Base-by-base conservation (phyloP, 2,797 vertebrate genomes). In the Xenopus petersii region DNA sequence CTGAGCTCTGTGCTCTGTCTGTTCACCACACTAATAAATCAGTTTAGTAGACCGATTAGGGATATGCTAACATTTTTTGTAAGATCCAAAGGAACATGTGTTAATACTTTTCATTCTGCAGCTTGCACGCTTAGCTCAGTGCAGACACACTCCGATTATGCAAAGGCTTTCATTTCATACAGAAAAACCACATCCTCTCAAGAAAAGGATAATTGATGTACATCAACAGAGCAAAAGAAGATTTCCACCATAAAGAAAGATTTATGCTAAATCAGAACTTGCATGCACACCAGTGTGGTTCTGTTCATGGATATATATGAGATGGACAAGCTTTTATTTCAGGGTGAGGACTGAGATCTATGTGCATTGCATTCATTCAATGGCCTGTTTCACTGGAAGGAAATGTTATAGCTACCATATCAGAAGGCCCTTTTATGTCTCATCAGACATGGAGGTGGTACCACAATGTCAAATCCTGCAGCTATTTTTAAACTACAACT, bases 51-150 rank as follows among this genome's bases (percentile, higher is more conserved):
- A 42, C 30, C 54, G 66, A 79, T 74, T 74, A 79, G 66, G 66
- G 62, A 74, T 54, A 77, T 46, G 24, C 64, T 46, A 36, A 51
- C 69, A 69, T 66, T 74, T 21, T 70, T 70, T 68, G n/a, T 70
- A 70, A 54, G 71, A 79, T 79, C 70, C 66, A 48, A 51, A 65
- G 76, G 64, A 67, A 79, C 76, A 79, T 72, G 70, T 74, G 71
- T 71, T 65, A 79, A 79, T 71, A 74, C 61, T 79, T 67, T 79
- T 42, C 62, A 46, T 64, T 60, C 62, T 42, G 61, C 64, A 60
- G 26, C 36, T 51, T 79, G 67, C 71, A 79, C 42, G 67, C 67
- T 70, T 64, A 65, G 55, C 64, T 67, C 62, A 26, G 36, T 59
- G 16, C n/a, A 70, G 68, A 70, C 36, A 24, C 55, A 60, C 55